Base-by-base conservation (phyloP, 2,113 vertebrate species). In the Gasterosteus aculeatus region DNA sequence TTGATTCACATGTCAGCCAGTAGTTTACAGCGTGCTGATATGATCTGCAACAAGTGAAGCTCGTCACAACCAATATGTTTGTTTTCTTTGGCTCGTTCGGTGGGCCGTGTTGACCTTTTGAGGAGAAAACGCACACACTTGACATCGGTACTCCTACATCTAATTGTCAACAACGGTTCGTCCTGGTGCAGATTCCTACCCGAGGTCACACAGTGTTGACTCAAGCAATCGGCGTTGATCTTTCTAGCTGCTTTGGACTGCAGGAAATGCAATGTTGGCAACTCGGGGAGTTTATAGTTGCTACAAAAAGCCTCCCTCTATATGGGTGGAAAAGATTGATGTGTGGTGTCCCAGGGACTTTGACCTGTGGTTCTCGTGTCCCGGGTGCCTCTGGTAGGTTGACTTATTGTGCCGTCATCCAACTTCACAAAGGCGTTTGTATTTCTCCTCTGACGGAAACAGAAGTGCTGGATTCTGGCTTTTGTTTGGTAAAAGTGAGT, bases 141-240 rank as follows among this genome's bases (percentile, higher is more conserved):
- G 22, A 53, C 4, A 22, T 1, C 64, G 10, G 19, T 15, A 39
- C 38, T 57, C 46, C 33, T 10, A 29, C 16, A 63, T 67, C 3
- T 67, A 39, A 1, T 22, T n/a, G 2, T 76, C 19, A 1, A 26
- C 44, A 57, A 12, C 10, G 14, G 42, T 71, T 69, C 0, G 6
- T 59, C 10, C 53, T 22, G 33, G 10, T 35, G 0, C 38, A 64
- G 39, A n/a, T 69, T 35, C 76, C 12, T 69, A 0, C 65, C 16
- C 73, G 89, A 82, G 78, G 80, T 89, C 71, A 88, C 35, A 51
- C 76, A 73, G 72, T 74, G 73, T 72, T 62, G 65, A 82, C 67
- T 75, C 5, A 41, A 74, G 69, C 77, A 62, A 8, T 22, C 11
- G 12, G 53, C 71, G 68, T 51, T 62, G 77, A 42, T 74, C 57